These are phyloP conservation scores for Leptodactylus fallax DNA, from an alignment of 2,797 vertebrate species.

Conservation along the genomic window DNA sequence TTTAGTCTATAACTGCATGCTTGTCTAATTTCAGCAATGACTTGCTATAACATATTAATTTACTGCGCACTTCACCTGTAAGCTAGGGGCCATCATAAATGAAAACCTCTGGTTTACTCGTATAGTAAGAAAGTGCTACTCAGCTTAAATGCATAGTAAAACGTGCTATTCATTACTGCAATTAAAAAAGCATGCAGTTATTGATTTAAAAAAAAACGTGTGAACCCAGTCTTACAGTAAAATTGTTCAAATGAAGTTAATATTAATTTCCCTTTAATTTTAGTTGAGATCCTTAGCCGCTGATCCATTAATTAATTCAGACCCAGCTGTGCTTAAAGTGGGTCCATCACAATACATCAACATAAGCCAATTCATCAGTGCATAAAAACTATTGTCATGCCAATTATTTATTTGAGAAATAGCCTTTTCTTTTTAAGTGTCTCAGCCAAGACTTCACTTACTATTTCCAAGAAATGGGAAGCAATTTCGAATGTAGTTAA, in stretches of 20 bases:
- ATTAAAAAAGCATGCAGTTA: too few species aligned
- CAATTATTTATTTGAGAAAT: neutral
- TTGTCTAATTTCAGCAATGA: too few species aligned
- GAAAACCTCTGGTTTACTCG: too few species aligned
- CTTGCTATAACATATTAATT: too few species aligned
- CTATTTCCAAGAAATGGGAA: neutral
- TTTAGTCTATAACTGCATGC: too few species aligned
- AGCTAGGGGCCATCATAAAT: too few species aligned
- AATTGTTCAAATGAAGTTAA: neutral
- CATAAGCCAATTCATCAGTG: slow-evolving; percentile 9
- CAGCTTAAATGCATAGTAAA: too few species aligned
- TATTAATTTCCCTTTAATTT: slow-evolving; percentile 18
- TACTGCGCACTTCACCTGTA: too few species aligned
- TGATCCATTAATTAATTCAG: slow-evolving; percentile 27
- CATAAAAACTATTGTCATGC: slow-evolving; percentile 2
- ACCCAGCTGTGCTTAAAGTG: slow-evolving; percentile 48
- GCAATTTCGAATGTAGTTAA: neutral
- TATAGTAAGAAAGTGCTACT: too few species aligned
- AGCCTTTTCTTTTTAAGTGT: neutral
- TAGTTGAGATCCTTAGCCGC: slow-evolving; percentile 10
- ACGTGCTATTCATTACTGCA: too few species aligned
- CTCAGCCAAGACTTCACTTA: neutral
- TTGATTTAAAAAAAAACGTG: too few species aligned
- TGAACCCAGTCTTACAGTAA: too few species aligned
- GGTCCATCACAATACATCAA: slow-evolving; percentile 38